Percentiles rank a stretch among this genome's conserved stretches.
Conservation (phyloP, 2,888 invertebrate genomes). For the Dicroscelio sp. region DNA sequence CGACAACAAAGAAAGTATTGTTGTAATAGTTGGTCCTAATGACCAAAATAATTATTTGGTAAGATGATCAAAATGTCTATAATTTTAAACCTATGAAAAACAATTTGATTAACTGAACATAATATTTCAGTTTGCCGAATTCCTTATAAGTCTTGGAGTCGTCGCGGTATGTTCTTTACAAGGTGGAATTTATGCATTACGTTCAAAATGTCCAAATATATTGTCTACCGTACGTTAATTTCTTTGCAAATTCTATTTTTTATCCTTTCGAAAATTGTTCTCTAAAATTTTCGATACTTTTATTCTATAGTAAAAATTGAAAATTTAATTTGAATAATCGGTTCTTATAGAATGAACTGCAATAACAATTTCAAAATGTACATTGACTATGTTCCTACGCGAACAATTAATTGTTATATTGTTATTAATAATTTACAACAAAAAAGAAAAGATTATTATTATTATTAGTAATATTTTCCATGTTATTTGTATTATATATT, state of each 20-base stretch:
- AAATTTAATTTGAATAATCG: too few relatives aligned
- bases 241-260: neutral
- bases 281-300: too few relatives aligned
- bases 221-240: conserved; percentile 89
- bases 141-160: conserved; percentile 95
- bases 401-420: too few relatives aligned
- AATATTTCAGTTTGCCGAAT: conserved; percentile 95
- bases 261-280: too few relatives aligned
- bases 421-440: too few relatives aligned
- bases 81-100: neutral
- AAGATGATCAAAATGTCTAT: conserved; percentile 82
- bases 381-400: too few relatives aligned
- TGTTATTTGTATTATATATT: too few relatives aligned
- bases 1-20: conserved; percentile 93
- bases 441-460: too few relatives aligned
- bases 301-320: too few relatives aligned
- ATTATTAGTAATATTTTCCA: too few relatives aligned
- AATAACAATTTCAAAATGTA: too few relatives aligned
- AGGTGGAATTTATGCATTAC: conserved; percentile 96
- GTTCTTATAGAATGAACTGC: too few relatives aligned
- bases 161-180: conserved; percentile 96
- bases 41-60: conserved; percentile 96
- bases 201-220: conserved; percentile 93
- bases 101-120: conserved; percentile 35
- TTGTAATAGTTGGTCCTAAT: conserved; percentile 96